These are phyloP conservation scores for Aphelenchoides fujianensis DNA, from an alignment of 1,140 invertebrate genomes.

Conservation along the genomic window DNA sequence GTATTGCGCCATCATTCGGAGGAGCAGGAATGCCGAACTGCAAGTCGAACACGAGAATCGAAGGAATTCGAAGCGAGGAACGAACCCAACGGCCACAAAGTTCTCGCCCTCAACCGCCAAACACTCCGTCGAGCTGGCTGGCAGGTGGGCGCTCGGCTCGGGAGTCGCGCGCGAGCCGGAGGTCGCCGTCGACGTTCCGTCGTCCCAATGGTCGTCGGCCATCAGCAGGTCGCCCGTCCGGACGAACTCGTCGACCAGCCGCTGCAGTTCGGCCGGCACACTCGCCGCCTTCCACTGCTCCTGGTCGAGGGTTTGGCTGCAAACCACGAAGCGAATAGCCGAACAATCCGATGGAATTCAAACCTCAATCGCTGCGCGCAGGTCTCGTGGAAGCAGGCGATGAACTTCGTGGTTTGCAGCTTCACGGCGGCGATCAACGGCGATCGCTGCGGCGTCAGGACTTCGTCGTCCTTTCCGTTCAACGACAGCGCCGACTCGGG, in stretches of 20 bases:
- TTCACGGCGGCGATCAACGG: conserved; percentile 43
- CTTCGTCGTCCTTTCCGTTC: neutral
- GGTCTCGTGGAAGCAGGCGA: conserved; percentile 84
- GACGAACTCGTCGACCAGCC: conserved; percentile 74
- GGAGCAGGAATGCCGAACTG: conserved; percentile 72
- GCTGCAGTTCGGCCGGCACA: conserved; percentile 80
- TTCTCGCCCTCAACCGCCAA: conserved; percentile 46
- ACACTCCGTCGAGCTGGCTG: neutral
- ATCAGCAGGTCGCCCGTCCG: conserved; percentile 62
- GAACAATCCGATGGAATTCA: conserved; percentile 52
- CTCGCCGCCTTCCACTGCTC: conserved; percentile 92
- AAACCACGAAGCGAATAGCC: conserved; percentile 29
- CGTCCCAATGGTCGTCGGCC: conserved; percentile 13
- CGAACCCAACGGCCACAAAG: conserved; percentile 73
- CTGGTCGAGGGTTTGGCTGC: conserved; percentile 72
- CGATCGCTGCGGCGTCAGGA: conserved; percentile 32
- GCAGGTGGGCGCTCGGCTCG: neutral
- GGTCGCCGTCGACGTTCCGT: conserved; percentile 13
- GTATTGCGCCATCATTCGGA: conserved; percentile 84
- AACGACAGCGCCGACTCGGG: conserved; percentile 11
- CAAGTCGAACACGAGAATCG: conserved; percentile 27
- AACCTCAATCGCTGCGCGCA: conserved; percentile 76
- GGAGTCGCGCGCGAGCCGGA: neutral
- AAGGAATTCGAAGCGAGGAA: conserved; percentile 26
- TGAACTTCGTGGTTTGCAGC: conserved; percentile 68